Base-by-base conservation (phyloP, 1,140 invertebrate genomes). In the Aphaenogaster rudis region DNA sequence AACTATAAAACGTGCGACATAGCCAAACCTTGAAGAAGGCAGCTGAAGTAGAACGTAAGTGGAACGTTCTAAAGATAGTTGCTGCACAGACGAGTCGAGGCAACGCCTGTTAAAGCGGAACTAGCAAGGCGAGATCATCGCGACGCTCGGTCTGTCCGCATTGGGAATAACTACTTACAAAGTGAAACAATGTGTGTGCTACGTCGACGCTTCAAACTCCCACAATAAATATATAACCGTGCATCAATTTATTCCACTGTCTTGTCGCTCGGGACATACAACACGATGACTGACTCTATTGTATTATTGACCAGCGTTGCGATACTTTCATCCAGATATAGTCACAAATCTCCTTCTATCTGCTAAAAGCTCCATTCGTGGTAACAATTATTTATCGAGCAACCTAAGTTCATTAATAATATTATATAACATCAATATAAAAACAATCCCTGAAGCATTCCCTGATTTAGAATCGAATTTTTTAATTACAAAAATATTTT, bases 131-230 rank as follows among this genome's bases (percentile, higher is more conserved):
- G 48, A 57, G 80, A 84, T 74, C 21, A 76, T 61, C 54, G 69
- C 17, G 42, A 57, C 54, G 42, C 15, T 84, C 80, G 42, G 67
- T 84, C 45, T 59, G 42, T 17, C 52, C 80, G 66, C 79, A 82
- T 42, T 39, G 42, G 80, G 80, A 84, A 84, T 84, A 84, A 84
- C 80, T 84, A 84, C 80, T 84, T 84, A 84, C 69, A 84, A 76
- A 84, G 80, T 84, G 69, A 84, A 84, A 84, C 80, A 74, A 48
- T 57, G 57, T 52, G 39, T 42, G 54, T 59, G 79, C 33, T 74
- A 74, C 21, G 54, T 45, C 15, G 28, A 48, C 21, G 54, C 80
- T 61, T 82, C 80, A 74, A 59, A 74, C 69, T 84, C 80, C 42
- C n/a, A 39, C 80, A 61, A 84, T 84, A 84, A 84, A 84, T 76